Base-by-base conservation (phyloP, 2,797 vertebrate species). In the Kryptopterus vitreolus region DNA sequence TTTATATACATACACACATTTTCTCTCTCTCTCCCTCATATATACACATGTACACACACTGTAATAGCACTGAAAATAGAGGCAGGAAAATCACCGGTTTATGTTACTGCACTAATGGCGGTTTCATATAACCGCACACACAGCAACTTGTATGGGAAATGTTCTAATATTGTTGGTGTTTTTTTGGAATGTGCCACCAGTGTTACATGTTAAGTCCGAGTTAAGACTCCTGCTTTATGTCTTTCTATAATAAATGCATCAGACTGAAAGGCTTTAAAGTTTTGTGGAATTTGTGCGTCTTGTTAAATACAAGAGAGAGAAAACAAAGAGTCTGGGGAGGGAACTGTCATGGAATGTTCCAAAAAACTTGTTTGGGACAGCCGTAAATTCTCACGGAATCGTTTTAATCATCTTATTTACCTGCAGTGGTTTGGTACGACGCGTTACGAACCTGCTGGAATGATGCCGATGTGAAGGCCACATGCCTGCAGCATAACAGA, bases 391-490 rank as follows among this genome's bases (percentile, higher is more conserved):
- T 48, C 43, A 48, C 2, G 16, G 7, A 48, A 48, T 48, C 2
- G 13, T 29, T 69, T 69, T 9, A 26, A 26, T 4, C 0, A 13
- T 6, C n/a, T 29, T 29, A 10, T 46, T 24, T 20, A 7, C 43
- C 65, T 13, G 33, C 10, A 33, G 18, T 53, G 3, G 7, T 46
- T 29, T 1, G 11, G 31, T 4, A 53, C 0, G 46, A 10, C 6
- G 16, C 26, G 55, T 33, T 16, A 68, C 68, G 61, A 85, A 96
- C 95, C 95, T 89, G 95, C 95, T 61, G 95, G 95, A 80, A 96
- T 94, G 83, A 96, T 95, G 77, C 95, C 95, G n/a, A 96, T 95
- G 22, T 95, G 94, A 31, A 95, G 92, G 13, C 85, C 87, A 81
- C 93, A 95, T 3, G 92, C 87, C 88, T 93, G 91, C 63, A 95